Percentiles rank a stretch among this genome's conserved stretches.
Evolutionary conservation across 2,888 invertebrate species (phyloP).

Genomic region (Ceratothoa steindachneri): DNA sequence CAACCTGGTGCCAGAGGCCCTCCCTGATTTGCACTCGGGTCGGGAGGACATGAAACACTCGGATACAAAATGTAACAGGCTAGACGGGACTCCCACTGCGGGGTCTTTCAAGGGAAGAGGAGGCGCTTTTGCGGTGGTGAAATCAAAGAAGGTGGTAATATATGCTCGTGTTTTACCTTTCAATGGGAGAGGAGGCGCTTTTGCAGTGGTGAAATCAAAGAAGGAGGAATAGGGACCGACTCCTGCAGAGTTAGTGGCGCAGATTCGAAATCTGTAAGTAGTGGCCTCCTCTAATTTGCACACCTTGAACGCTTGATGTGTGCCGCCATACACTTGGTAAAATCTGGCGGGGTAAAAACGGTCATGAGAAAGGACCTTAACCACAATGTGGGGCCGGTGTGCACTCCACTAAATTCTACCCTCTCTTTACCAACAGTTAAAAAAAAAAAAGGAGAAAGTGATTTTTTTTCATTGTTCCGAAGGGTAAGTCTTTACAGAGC

Average conservation of each 20-base stretch:
- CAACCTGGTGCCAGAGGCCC: no score
- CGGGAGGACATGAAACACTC: no score
- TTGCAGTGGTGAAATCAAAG: slow-evolving; percentile 66
- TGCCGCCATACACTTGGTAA: slow-evolving; percentile 66
- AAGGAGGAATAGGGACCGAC: slow-evolving; percentile 72
- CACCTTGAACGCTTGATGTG: slow-evolving; percentile 72
- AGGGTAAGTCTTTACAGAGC: no score
- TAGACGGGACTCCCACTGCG: no score
- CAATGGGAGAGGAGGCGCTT: slow-evolving; percentile 75
- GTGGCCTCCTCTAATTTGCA: slow-evolving; percentile 77
- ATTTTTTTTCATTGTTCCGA: neutral
- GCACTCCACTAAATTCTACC: no score
- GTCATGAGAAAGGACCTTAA: neutral
- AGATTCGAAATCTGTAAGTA: slow-evolving; percentile 77
- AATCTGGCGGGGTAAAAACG: slow-evolving; percentile 50
- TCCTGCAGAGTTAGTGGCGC: slow-evolving; percentile 79
- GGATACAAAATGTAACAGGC: no score
- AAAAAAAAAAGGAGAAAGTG: no score
- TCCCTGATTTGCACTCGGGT: no score
- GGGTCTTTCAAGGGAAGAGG: slow-evolving; percentile 74
- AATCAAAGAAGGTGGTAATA: slow-evolving; percentile 66
- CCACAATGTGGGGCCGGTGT: no score
- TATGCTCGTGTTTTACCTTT: no score
- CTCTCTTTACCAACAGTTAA: no score
- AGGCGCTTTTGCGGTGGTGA: slow-evolving; percentile 71